phyloP scores from a whole-genome alignment of 1,140 invertebrate genomes.

The Chironomus striatipennis region DNA sequence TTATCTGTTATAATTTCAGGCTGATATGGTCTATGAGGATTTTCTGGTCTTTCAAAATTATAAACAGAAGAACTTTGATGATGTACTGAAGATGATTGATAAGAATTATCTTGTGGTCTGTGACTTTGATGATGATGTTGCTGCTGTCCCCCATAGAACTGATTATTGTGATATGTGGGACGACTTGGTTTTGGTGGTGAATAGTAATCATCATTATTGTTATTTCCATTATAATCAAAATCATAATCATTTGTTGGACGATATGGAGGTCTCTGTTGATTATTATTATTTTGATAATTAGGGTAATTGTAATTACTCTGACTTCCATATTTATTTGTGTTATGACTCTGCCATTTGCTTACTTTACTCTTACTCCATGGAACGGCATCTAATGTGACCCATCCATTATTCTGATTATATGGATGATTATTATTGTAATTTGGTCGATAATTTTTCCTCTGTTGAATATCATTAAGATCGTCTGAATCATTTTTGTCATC shows the following conservation, averaged over 20 bases:
- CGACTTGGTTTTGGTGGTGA: neutral
- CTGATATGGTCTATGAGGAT: slow-evolving; percentile 31
- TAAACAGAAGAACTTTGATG: slow-evolving; percentile 28
- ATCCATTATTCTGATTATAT: slow-evolving; percentile 60
- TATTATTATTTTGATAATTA: slow-evolving; percentile 31
- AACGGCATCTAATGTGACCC: slow-evolving; percentile 66
- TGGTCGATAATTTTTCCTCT: slow-evolving; percentile 25
- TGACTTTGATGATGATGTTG: neutral
- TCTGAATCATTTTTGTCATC: slow-evolving; percentile 35
- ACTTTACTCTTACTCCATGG: slow-evolving; percentile 72
- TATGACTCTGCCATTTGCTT: slow-evolving; percentile 57
- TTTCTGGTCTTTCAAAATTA: slow-evolving; percentile 32
- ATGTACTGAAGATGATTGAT: neutral
- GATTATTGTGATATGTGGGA: slow-evolving; percentile 22
- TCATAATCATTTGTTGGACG: slow-evolving; percentile 40
- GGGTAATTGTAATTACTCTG: slow-evolving; percentile 15
- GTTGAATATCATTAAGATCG: slow-evolving; percentile 35
- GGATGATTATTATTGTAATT: slow-evolving; percentile 36
- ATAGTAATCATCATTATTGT: slow-evolving; percentile 31
- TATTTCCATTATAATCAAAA: slow-evolving; percentile 36
- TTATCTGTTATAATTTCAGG: slow-evolving; percentile 54
- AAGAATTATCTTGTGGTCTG: slow-evolving; percentile 24
- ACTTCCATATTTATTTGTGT: neutral
- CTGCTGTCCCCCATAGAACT: neutral
- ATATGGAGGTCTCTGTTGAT: slow-evolving; percentile 26